A percentile compares a stretch with the other conserved stretches of the same genome.
phyloP scores from a whole-genome alignment of 2,113 vertebrate species.

The Mellivora capensis region DNA sequence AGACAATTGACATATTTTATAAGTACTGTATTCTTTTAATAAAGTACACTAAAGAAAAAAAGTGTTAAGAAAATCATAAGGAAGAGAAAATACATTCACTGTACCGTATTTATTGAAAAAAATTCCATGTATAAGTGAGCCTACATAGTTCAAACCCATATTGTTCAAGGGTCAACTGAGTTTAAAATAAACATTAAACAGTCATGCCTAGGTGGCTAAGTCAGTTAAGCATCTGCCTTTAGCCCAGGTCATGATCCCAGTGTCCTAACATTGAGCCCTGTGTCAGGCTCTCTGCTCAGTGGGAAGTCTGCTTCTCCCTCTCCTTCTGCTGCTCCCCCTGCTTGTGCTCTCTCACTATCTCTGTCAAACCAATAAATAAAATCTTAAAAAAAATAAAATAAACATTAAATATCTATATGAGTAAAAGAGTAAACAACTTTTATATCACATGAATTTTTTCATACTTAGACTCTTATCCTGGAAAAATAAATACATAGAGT shows the following conservation, averaged over 20 bases:
- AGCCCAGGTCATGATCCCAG: too few species aligned
- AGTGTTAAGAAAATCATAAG: neutral
- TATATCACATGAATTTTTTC: neutral
- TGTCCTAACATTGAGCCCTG: neutral
- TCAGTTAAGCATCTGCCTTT: too few species aligned
- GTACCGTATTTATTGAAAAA: neutral
- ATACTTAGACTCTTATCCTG: neutral
- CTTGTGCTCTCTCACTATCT: neutral
- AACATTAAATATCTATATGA: neutral
- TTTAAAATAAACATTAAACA: neutral
- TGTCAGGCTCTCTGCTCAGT: neutral
- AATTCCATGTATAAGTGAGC: neutral
- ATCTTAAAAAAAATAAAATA: neutral
- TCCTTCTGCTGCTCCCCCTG: neutral
- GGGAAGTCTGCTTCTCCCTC: neutral
- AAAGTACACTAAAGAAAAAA: neutral
- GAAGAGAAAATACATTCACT: neutral
- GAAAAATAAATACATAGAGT: neutral
- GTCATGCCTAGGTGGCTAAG: too few species aligned
- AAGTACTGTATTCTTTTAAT: neutral
- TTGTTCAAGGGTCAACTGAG: neutral
- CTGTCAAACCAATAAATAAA: neutral
- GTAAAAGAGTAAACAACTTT: neutral
- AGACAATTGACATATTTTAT: neutral
- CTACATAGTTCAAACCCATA: neutral